Base-by-base conservation (phyloP, 2,888 invertebrate species). In the Apantesis nais region DNA sequence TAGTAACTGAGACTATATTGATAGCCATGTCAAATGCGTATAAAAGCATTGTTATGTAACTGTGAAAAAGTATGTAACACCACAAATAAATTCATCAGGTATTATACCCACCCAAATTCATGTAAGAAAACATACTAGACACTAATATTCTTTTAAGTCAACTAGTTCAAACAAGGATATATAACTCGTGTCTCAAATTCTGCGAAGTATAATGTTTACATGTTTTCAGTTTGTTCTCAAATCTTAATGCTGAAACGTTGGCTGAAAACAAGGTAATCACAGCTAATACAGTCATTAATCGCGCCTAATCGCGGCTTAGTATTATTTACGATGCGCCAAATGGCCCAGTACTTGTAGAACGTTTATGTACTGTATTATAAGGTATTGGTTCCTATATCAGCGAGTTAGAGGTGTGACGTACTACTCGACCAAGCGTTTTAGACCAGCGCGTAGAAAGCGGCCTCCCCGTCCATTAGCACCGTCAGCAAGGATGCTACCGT, bases 271-370 rank as follows among this genome's bases (percentile, higher is more conserved):
- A 34, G 74, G 70, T 81, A 76, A 79, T 76, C 74, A 66, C 72
- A 2, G 44, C 64, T 74, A 77, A 81, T 70, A 76, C 72, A 74
- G 71, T 41, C 68, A 74, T 73, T 80, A 77, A 78, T 80, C 76
- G 63, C 68, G 70, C 64, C 73, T 76, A 76, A 78, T 76, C 71
- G 37, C 48, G 74, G 74, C 70, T 82, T 81, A 82, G 29, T 70
- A 75, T 67, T 75, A 77, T 78, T 78, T 79, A 81, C 72, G 66
- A 73, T 66, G 66, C 65, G 66, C 58, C 60, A 74, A 79, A 75
- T 70, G 60, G 67, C 52, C 66, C 68, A 60, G 58, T 68, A 63
- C 66, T 61, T 70, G 52, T 68, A 72, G 60, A 71, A 62, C 65
- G 60, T 78, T 64, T 73, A 29, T 60, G 25, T 52, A 66, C 41